Evolutionary conservation across 1,140 invertebrate species (phyloP), one percentile per base, ranked within the genome.

Genomic region (Aleiodes sp.): DNA sequence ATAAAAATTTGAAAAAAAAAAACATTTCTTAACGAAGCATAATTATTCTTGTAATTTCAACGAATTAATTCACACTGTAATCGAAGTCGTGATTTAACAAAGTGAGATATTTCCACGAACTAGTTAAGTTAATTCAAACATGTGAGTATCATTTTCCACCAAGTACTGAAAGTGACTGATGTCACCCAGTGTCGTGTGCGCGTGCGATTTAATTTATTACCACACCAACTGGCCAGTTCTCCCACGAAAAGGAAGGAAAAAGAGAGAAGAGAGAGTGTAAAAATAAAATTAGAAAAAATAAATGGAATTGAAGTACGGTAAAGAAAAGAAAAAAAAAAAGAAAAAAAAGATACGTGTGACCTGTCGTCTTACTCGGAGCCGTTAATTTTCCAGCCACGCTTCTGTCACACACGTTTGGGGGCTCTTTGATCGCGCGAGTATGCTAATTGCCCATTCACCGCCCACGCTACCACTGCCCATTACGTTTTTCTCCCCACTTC

Each of bases 401-500:
- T 56, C 57, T 31, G 24, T 37, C 37, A 62, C 64, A 71, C 31
- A 43, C 28, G 14, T 26, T 37, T 26, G 46, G 31, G 71, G 16
- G 37, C 39, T 63, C 73, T 75, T 73, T 73, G 73, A 77, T 77
- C 70, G 61, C 70, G 68, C 70, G 46, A 74, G 69, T 77, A 75
- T 76, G 74, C 68, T 78, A 78, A 78, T 78, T 78, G 73, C 72
- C 63, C 63, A 63, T 72, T 70, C 63, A 61, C 70, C 73, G 62
- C 73, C 74, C 71, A 76, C 76, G 67, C 70, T 46, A 41, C 26
- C n/a, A 41, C 26, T 31, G 41, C 64, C 66, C 43, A 46, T 41
- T 65, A 46, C 41, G 31, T 52, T 67, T n/a, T 62, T 63, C 57
- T 71, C 57, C 70, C 37, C 39, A 46, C 41, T 46, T 52, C 46